Evolutionary conservation across 2,113 vertebrate species (phyloP), one percentile per base, ranked within the genome.

Genomic region (Acanthisitta chloris): DNA sequence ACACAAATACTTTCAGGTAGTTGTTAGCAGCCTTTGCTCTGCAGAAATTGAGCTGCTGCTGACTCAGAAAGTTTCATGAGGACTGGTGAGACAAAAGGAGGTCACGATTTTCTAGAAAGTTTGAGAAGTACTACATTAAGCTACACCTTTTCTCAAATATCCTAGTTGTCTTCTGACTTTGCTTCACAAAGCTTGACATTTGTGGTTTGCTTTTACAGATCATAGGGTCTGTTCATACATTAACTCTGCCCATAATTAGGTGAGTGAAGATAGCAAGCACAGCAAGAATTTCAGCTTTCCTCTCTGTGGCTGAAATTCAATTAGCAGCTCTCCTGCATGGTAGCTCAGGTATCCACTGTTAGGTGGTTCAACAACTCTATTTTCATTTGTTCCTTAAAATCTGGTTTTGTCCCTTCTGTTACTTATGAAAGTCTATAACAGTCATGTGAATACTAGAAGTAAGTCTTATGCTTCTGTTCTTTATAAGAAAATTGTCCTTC

Each of bases 131-230:
- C 89, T 84, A 62, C 77, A 26, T 86, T 92, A 91, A 87, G n/a
- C 21, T 20, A 36, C 14, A 52, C 72, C 40, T 74, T 92, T 81
- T 81, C 73, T 96, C 83, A 89, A 71, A 59, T 94, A 58, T 46
- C 86, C 31, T 62, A 46, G 40, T 66, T 0, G 0, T 77, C 52
- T 91, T 94, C 55, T 64, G 57, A 86, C 89, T 91, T 87, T 88
- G 55, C 57, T 83, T 86, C 48, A 48, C 77, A 92, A 84, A 71
- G 24, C 48, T 46, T 94, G 92, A 89, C 77, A 89, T 87, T 79
- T 87, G 70, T 65, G 84, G 45, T 87, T 94, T 96, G 57, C 61
- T 91, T 94, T 89, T 92, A 45, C 57, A 95, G 78, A 91, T 92
- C 61, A 59, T 89, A 51, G 40, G 55, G 42, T 83, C 76, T 95